Evolutionary conservation across 2,113 vertebrate genomes (phyloP).

Genomic region (Crotalus viridis): DNA sequence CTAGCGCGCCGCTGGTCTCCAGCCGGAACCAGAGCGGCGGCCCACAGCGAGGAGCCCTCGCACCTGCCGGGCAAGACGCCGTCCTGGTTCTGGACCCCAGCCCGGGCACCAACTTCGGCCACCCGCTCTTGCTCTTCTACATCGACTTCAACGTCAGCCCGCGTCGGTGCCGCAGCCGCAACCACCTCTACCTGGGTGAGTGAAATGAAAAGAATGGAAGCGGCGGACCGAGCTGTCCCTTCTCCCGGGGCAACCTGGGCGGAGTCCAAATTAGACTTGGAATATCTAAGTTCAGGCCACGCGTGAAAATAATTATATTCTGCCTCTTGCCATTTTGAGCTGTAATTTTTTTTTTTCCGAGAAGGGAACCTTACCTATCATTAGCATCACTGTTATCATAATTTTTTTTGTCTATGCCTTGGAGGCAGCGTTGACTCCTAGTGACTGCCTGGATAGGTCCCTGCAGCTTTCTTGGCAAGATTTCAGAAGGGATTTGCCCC

Average conservation of each 20-base stretch:
- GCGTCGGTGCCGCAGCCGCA: constrained; percentile 73
- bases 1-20: background rate
- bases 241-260: background rate
- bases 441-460: background rate
- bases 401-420: background rate
- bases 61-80: constrained; percentile 68
- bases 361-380: background rate
- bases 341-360: background rate
- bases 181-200: constrained; percentile 77
- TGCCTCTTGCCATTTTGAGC: background rate
- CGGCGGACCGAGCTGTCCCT: background rate
- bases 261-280: background rate
- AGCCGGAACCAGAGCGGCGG: background rate
- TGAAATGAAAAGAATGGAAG: background rate
- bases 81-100: constrained; percentile 77
- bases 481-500: background rate
- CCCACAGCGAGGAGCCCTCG: background rate
- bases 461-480: background rate
- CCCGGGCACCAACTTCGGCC: constrained; percentile 77
- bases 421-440: background rate
- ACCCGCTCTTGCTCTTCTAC: constrained; percentile 75
- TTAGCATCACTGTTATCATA: background rate
- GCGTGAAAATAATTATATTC: background rate
- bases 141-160: constrained; percentile 76
- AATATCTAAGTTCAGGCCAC: background rate